Evolutionary conservation across 2,797 vertebrate species (phyloP), one percentile per base, ranked within the genome.

Genomic region (Setipinna tenuifilis): DNA sequence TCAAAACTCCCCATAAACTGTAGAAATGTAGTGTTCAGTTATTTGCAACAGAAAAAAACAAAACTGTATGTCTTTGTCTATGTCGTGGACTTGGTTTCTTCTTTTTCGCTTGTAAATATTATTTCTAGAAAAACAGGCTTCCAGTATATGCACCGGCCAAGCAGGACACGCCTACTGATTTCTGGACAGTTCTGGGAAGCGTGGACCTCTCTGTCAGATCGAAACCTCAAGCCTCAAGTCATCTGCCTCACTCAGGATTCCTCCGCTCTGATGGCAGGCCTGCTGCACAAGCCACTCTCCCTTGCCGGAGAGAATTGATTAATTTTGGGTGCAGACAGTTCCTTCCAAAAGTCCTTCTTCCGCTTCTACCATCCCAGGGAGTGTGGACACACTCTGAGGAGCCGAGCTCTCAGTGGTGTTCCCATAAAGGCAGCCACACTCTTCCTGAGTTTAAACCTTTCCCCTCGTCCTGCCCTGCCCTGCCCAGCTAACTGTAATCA

Each of bases 171-270:
- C 31, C 68, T 41, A 5, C 68, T 10, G 71, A 21, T 21, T 78
- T 78, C 17, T 17, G 19, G 6, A 78, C 71, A 78, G 31, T 78
- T 78, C 71, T 78, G 71, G 71, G 71, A 78, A 44, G 35, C 35
- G 19, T 11, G 41, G 35, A 35, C 71, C 31, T 78, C 71, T 44
- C 35, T 44, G 31, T 17, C 19, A 78, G 71, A 78, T 78, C 71
- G 71, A 78, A 78, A 78, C 71, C 71, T 78, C 71, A 78, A 78
- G 31, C 71, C 71, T 78, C 41, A 78, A 78, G 71, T 78, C 71
- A 21, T 21, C 71, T 17, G 25, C 35, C 10, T 78, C 71, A 78
- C 71, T 78, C 71, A 78, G 71, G 71, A 78, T 78, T 75, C 68
- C 71, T 78, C 35, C 2, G 0, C 71, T n/a, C 17, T 78, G 71